Evolutionary conservation across 2,113 vertebrate genomes (phyloP), one percentile per base, ranked within the genome.

Genomic region (Menura novaehollandiae): DNA sequence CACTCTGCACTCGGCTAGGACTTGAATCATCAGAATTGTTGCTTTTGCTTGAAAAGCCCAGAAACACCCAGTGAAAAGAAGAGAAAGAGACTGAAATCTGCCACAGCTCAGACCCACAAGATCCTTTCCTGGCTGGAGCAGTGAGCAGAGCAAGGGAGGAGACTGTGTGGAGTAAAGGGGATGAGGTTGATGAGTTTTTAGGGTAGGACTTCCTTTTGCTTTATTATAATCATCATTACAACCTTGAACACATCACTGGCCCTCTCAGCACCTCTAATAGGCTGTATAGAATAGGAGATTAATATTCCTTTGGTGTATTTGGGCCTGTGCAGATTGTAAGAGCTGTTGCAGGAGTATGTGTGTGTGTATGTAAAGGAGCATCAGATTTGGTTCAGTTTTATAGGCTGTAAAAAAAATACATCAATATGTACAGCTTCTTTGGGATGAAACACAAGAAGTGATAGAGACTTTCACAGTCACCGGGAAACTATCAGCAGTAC

Each of bases 391-490:
- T 59, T 85, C 26, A 35, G 28, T 9, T 32, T 64, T 77, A 49
- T 64, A 32, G 19, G 8, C 39, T 32, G 11, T 32, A 59, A 46
- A 37, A 27, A 16, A 49, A 8, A n/a, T n/a, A n/a, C n/a, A n/a
- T n/a, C 32, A 44, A 18, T 0, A 0, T 13, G 13, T 39, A 16
- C 49, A 51, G 8, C 8, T 22, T 1, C 68, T 47, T 41, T 46
- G 37, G 56, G 28, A 78, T 49, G 37, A 39, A 73, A 33, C 8
- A 12, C 18, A 11, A 32, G 32, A 56, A 37, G 33, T 13, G 21
- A 19, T 26, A 39, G 52, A 56, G 39, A 19, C 28, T 32, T 52
- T 35, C 43, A 26, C 7, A 13, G 22, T 23, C 28, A 58, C 4
- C 33, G 71, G 62, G 58, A 30, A 71, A 20, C 10, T 20, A 35